These are phyloP conservation scores for Phorcus lineatus DNA, from an alignment of 2,888 invertebrate species.

Conservation along the genomic window DNA sequence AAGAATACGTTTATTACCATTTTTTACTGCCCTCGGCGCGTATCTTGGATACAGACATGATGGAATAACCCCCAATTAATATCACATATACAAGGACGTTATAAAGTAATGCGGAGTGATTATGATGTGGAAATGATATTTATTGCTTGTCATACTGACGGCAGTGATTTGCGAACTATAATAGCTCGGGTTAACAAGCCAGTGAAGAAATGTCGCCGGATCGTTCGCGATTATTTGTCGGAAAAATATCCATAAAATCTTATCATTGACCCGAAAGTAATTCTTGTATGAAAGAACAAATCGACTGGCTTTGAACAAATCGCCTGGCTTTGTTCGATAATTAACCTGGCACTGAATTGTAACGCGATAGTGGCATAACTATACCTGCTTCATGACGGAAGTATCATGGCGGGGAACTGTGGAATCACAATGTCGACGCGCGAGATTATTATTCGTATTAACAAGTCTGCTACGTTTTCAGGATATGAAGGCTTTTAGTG, in stretches of 20 bases:
- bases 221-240: neutral
- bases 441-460: slow-evolving; percentile 19
- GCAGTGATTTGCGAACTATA: neutral
- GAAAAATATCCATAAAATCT: slow-evolving; percentile 8
- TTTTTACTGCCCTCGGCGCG: neutral
- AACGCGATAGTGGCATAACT: neutral
- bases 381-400: neutral
- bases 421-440: neutral
- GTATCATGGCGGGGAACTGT: neutral
- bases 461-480: neutral
- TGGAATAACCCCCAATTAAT: slow-evolving; percentile 7
- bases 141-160: neutral
- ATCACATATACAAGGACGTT: neutral
- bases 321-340: slow-evolving; percentile 2
- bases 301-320: slow-evolving; percentile 19
- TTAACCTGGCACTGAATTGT: neutral
- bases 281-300: slow-evolving; percentile 21
- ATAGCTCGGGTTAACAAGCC: slow-evolving; percentile 5
- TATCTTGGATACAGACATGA: neutral
- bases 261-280: neutral
- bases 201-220: neutral
- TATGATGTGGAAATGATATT: slow-evolving; percentile 12
- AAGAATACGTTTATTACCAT: too few relatives aligned
- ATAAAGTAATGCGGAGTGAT: neutral
- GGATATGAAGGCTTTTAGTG: slow-evolving; percentile 12